A percentile compares a stretch with the other conserved stretches of the same genome.
These are phyloP conservation scores for Molothrus ater DNA, from an alignment of 2,797 vertebrate genomes.

Conservation along the genomic window DNA sequence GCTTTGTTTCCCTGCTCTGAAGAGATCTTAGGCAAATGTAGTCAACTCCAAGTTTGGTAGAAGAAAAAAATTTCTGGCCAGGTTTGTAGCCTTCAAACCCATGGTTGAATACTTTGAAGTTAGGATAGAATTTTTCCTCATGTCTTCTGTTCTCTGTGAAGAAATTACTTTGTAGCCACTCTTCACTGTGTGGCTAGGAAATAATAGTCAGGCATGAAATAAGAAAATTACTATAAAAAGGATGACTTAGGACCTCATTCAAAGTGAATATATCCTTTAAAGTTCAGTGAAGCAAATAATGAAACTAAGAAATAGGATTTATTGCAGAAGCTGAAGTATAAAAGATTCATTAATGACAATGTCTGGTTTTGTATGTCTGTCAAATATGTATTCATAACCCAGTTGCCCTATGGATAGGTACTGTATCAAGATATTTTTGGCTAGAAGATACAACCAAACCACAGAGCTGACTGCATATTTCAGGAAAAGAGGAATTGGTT, in stretches of 20 bases:
- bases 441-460: neutral
- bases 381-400: neutral
- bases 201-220: neutral
- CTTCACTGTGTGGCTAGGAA: neutral
- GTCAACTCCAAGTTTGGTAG: neutral
- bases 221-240: neutral
- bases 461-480: neutral
- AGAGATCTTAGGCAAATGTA: constrained; percentile 10
- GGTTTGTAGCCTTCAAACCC: constrained; percentile 9
- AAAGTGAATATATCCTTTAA: neutral
- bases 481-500: neutral
- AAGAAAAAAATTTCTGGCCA: neutral
- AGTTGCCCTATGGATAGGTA: neutral
- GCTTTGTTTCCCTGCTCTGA: constrained; percentile 36
- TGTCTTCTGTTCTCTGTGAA: neutral
- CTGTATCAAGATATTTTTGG: neutral
- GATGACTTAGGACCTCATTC: neutral
- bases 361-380: neutral
- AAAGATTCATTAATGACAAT: neutral
- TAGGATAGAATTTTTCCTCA: neutral
- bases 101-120: neutral
- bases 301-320: neutral
- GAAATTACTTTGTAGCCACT: neutral
- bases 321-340: neutral
- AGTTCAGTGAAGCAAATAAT: constrained; percentile 4